Evolutionary conservation across 1,140 invertebrate species (phyloP), one percentile per base, ranked within the genome.

Genomic region (Leptinotarsa texana): DNA sequence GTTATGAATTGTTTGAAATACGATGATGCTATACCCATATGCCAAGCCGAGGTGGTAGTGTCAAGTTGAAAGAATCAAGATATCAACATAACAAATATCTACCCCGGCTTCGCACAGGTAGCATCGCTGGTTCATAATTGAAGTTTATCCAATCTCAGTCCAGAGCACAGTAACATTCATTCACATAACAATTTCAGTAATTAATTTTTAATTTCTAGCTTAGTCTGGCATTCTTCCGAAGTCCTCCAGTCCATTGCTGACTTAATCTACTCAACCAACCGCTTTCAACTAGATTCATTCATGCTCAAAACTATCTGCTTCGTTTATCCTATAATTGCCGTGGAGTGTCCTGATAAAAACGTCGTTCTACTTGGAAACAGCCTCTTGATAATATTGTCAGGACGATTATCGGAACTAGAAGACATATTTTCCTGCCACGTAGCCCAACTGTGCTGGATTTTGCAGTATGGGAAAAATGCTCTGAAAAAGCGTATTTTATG

Each of bases 371-470:
- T 71, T 13, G 69, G 69, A n/a, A 51, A 71, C 49, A 51, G 61
- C n/a, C 21, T 71, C 1, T 27, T 71, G 15, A 71, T 71, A 62
- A 61, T 71, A n/a, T 17, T 71, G 13, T 17, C 49, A 17, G 24
- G 24, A 61, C 13, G 49, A 15, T 27, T 62, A 42, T 62, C 57
- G 11, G 22, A 57, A 62, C 61, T 62, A 3, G 21, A 21, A 22
- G 17, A 71, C 13, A 33, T 71, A 17, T 62, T 61, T n/a, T 11
- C 22, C 17, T 62, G 5, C 4, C 49, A 71, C 8, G 24, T 61
- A 24, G 11, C 42, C 8, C 69, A 71, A 33, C 27, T 71, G 4
- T 57, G 22, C 27, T 71, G 69, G 69, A 71, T 61, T 13, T n/a
- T 71, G 24, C 11, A 27, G 27, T 21, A 24, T 17, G 69, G 18